A percentile compares a stretch with the other conserved stretches of the same genome.
Conservation (phyloP, 2,888 invertebrate species). For the Lissocephala sabroskyi region DNA sequence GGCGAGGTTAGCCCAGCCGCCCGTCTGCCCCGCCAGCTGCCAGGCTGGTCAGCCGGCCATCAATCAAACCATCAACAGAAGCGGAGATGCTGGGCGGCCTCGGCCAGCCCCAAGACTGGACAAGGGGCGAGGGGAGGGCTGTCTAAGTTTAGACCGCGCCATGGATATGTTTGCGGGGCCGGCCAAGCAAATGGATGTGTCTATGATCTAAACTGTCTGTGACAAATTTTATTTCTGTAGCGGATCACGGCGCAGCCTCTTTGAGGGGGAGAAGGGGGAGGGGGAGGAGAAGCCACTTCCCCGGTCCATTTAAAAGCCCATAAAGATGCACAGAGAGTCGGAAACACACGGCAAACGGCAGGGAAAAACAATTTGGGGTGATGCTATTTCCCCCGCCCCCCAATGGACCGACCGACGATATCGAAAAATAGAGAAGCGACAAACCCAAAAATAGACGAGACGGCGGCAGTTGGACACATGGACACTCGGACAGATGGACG, state of each 20-base stretch:
- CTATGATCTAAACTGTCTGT: conserved; percentile 60
- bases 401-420: conserved; percentile 29
- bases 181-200: conserved; percentile 12
- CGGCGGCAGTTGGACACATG: conserved; percentile 24
- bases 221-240: conserved; percentile 62
- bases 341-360: conserved; percentile 37
- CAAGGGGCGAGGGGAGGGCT: too few species aligned
- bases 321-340: conserved; percentile 64
- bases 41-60: too few species aligned
- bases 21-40: too few species aligned
- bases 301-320: conserved; percentile 56
- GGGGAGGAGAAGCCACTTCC: too few species aligned
- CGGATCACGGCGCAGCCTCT: conserved; percentile 41
- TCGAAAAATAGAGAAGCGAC: conserved; percentile 55
- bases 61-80: conserved; percentile 57
- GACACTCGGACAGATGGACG: conserved; percentile 5
- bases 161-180: conserved; percentile 25
- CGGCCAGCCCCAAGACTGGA: too few species aligned
- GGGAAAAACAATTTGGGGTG: background rate
- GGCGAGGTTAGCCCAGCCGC: too few species aligned
- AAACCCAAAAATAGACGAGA: conserved; percentile 43
- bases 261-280: too few species aligned
- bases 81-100: conserved; percentile 6
- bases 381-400: background rate
- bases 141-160: conserved; percentile 28